Evolutionary conservation across 2,113 vertebrate genomes (phyloP), one percentile per base, ranked within the genome.

Genomic region (Megaleporinus macrocephalus): DNA sequence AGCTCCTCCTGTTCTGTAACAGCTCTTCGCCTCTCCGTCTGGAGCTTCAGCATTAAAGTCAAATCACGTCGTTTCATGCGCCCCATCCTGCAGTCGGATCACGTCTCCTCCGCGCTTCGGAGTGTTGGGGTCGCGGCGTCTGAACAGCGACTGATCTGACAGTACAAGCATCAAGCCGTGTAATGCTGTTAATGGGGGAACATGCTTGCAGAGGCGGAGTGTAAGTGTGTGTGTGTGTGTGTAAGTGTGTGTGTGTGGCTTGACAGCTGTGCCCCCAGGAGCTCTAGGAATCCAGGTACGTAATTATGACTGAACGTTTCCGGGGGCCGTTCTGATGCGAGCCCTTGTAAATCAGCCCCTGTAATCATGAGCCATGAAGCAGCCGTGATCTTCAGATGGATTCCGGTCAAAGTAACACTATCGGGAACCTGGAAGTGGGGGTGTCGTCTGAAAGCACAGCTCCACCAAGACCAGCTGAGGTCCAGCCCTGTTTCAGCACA

Each of bases 151-250:
- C 73, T 80, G 36, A 68, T n/a, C 30, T 59, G 75, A 81, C 70
- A 82, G 59, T 87, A 84, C 82, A 82, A 73, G 78, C 74, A 77
- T 71, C 85, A 51, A 49, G 76, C 78, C 75, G 47, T 74, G 79
- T 26, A 61, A 59, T 79, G 71, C 55, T 77, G 66, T 78, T 80
- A 86, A 80, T 49, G 66, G 79, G 41, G 65, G 41, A 57, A 80
- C 47, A 63, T 47, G 71, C 70, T 47, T 72, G 27, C 47, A 29
- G 51, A 61, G 30, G 65, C n/a, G 57, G 77, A 4, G 41, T 44
- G 4, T 44, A 44, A 44, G 41, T 44, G 41, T 9, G 41, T 11
- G 41, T 44, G 41, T 10, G 41, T 44, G 10, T 44, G 9, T 44
- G 9, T 44, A 9, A 9, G 41, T 49, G 74, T 80, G 73, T 69